Conservation (phyloP, 1,140 invertebrate genomes). For the Bombus pascuorum region DNA sequence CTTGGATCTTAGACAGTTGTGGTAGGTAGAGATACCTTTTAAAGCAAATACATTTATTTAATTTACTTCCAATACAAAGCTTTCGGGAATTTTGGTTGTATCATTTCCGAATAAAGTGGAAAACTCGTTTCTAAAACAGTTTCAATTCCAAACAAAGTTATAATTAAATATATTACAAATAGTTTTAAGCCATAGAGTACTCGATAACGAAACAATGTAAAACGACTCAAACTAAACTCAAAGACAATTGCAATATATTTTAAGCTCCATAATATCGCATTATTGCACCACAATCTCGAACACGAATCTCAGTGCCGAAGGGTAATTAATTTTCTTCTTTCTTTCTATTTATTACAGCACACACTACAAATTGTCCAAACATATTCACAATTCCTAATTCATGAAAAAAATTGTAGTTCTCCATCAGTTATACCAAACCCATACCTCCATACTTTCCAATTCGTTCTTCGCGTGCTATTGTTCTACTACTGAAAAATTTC, state of each 20-base stretch:
- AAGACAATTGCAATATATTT: too few relatives aligned
- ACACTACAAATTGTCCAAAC: not conserved
- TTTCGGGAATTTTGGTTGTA: too few relatives aligned
- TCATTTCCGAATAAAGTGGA: too few relatives aligned
- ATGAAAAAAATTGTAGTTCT: not conserved
- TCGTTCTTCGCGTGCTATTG: not conserved
- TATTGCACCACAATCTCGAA: too few relatives aligned
- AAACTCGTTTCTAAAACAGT: too few relatives aligned
- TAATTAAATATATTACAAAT: too few relatives aligned
- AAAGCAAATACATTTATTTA: not conserved
- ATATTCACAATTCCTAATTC: not conserved
- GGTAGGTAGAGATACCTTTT: not conserved
- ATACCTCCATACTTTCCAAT: not conserved
- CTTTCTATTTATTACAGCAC: not conserved
- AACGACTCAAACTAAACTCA: too few relatives aligned
- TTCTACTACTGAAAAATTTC: slow-evolving; percentile 3
- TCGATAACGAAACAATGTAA: too few relatives aligned
- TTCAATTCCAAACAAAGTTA: too few relatives aligned
- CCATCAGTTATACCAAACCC: not conserved
- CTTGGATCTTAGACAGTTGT: not conserved
- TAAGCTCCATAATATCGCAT: too few relatives aligned
- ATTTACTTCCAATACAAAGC: not conserved
- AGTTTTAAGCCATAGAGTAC: too few relatives aligned
- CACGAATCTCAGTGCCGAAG: not conserved
- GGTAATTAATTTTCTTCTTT: not conserved